Evolutionary conservation across 2,797 vertebrate species (phyloP).

Genomic region (Pyrocephalus nanus): DNA sequence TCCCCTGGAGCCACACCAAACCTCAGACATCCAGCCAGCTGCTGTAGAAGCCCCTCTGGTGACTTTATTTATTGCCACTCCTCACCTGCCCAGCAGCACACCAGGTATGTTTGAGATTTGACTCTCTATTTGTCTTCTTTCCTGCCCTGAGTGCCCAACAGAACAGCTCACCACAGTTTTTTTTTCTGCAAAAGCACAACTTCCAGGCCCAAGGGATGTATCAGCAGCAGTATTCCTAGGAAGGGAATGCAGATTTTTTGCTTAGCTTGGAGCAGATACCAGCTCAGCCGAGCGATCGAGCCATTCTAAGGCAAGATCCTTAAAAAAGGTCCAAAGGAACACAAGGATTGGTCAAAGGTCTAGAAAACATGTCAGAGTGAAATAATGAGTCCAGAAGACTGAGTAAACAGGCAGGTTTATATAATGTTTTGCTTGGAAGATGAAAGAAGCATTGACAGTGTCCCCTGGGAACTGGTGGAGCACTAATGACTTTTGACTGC

Average conservation of each 20-base stretch:
- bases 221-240: neutral
- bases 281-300: neutral
- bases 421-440: neutral
- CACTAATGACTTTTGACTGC: neutral
- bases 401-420: neutral
- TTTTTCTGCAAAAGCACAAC: neutral
- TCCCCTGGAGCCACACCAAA: neutral
- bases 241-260: neutral
- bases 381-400: neutral
- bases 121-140: neutral
- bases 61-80: neutral
- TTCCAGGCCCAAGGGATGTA: neutral
- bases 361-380: neutral
- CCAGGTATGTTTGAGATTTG: neutral
- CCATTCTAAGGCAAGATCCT: neutral
- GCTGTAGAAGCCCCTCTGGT: neutral
- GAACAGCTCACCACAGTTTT: neutral
- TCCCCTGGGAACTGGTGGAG: neutral
- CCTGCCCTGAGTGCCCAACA: neutral
- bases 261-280: neutral
- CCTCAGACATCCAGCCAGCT: neutral
- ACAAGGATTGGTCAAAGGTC: neutral
- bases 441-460: neutral
- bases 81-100: neutral
- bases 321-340: neutral